Conservation (phyloP, 2,113 vertebrate species). For the Prochilodus magdalenae region DNA sequence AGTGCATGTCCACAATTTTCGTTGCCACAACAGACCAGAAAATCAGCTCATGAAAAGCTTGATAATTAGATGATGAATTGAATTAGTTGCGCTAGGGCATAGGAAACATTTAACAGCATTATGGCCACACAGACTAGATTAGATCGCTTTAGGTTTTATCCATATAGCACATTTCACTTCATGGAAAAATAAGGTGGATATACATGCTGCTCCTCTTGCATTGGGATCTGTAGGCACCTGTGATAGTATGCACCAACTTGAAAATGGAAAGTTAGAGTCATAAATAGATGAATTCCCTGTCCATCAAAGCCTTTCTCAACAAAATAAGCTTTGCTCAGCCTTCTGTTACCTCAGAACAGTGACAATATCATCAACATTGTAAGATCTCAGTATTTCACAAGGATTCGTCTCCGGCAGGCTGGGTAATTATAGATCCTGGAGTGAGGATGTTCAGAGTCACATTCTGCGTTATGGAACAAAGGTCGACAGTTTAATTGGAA, state of each 20-base stretch:
- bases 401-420: slow-evolving; percentile 43
- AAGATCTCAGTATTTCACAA: slow-evolving; percentile 31
- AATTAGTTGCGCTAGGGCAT: not conserved
- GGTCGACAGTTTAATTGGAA: slow-evolving; percentile 94
- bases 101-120: not conserved
- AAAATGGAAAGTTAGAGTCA: not conserved
- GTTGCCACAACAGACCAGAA: not conserved
- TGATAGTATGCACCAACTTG: not conserved
- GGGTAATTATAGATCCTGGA: slow-evolving; percentile 74
- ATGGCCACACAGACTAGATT: not conserved
- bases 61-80: not conserved
- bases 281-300: not conserved
- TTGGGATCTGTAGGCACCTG: not conserved
- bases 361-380: not conserved
- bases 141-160: not conserved
- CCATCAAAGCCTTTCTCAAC: slow-evolving; percentile 5
- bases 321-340: not conserved
- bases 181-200: not conserved
- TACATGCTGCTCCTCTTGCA: not conserved
- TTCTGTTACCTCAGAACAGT: not conserved
- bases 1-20: not conserved
- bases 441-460: slow-evolving; percentile 78
- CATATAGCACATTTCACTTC: not conserved
- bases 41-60: not conserved
- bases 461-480: slow-evolving; percentile 84